Evolutionary conservation across 2,113 vertebrate species (phyloP), one percentile per base, ranked within the genome.

Genomic region (Eira barbara): DNA sequence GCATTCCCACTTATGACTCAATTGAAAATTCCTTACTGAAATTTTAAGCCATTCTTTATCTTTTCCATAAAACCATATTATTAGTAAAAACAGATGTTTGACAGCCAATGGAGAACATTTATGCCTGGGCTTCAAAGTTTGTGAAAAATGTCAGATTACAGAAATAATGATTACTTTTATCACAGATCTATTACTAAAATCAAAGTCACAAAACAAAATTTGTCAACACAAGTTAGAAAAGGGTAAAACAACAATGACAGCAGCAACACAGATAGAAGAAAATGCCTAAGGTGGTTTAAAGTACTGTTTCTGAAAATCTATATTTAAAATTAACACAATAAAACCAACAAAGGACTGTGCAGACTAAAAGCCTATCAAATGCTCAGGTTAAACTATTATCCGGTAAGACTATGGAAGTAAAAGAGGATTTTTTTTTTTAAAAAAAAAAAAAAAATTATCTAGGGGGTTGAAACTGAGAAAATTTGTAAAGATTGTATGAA

Each of bases 81-180:
- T 94, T 96, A 94, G 49, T 79, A 91, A 97, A 97, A 98, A 89
- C 57, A 96, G 94, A 96, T 80, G 36, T 93, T 91, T 74, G 55
- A 55, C 23, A 93, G 89, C 93, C 78, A 83, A 95, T 52, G 87
- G 92, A 94, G 78, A 94, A 93, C 27, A 79, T 86, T 95, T 93
- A 93, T 74, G 59, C 45, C 45, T 96, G 73, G 34, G 29, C 80
- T 89, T 97, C 91, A 89, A 97, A 91, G 73, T 85, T 95, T 97
- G 91, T 97, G 81, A 96, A 95, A 97, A 47, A 93, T 97, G 82
- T 94, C 61, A 95, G 94, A 92, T 84, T 95, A 96, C 17, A 96
- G 81, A 97, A 94, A 86, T 93, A 91, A 80, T 97, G 82, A 89
- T 94, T 94, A 84, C 90, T 97, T 98, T 97, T 89, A 95, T 96